These are phyloP conservation scores for Strigamia maritima DNA, from an alignment of 2,888 invertebrate species.

Conservation along the genomic window DNA sequence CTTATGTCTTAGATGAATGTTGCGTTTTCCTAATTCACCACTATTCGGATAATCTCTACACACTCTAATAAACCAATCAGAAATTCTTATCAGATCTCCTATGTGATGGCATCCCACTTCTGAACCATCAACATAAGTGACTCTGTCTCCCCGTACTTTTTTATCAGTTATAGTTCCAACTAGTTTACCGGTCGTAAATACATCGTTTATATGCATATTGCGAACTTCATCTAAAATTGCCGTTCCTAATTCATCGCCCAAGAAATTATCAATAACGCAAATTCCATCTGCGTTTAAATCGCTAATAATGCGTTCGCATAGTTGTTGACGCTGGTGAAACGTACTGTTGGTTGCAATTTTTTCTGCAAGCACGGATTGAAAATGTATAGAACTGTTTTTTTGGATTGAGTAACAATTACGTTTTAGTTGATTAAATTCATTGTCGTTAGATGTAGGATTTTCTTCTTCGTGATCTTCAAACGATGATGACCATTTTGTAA, in stretches of 20 bases:
- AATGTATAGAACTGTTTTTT: neutral
- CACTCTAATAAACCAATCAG: slow-evolving; percentile 68
- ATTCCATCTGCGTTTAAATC: slow-evolving; percentile 86
- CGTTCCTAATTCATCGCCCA: slow-evolving; percentile 73
- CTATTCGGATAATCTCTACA: slow-evolving; percentile 78
- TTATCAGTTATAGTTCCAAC: slow-evolving; percentile 67
- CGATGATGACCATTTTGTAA: too few species aligned
- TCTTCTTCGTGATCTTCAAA: too few species aligned
- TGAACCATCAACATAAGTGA: slow-evolving; percentile 86
- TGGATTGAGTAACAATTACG: neutral
- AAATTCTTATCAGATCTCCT: slow-evolving; percentile 65
- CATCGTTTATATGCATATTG: slow-evolving; percentile 53
- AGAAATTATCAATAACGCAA: slow-evolving; percentile 86
- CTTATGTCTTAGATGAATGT: slow-evolving; percentile 85
- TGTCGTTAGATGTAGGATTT: too few species aligned
- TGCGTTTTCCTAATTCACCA: slow-evolving; percentile 80
- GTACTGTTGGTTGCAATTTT: neutral
- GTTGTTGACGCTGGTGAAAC: neutral
- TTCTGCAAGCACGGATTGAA: neutral
- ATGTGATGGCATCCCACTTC: slow-evolving; percentile 75
- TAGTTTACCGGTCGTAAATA: slow-evolving; percentile 75
- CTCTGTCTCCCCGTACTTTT: slow-evolving; percentile 72
- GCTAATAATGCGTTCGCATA: slow-evolving; percentile 61
- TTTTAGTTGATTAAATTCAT: neutral
- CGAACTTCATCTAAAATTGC: slow-evolving; percentile 72